Evolutionary conservation across 2,888 invertebrate species (phyloP).

Genomic region (Diplazon laetatorius): DNA sequence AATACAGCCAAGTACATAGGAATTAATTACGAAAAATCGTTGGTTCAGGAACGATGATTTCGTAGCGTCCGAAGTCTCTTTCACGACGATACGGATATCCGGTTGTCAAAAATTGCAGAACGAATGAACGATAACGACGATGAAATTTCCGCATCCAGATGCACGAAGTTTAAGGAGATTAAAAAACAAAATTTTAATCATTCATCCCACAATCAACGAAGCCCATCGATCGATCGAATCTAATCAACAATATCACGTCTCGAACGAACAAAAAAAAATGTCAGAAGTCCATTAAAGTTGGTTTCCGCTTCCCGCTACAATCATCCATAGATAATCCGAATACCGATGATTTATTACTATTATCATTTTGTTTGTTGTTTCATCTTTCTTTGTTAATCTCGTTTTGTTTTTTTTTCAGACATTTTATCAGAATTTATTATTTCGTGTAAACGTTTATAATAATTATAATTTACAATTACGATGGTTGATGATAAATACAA

Average conservation of each 20-base stretch:
- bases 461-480: slow-evolving; percentile 83
- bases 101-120: slow-evolving; percentile 6
- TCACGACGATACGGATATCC: not conserved
- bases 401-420: slow-evolving; percentile 77
- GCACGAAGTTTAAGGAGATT: not conserved
- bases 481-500: slow-evolving; percentile 83
- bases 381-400: slow-evolving; percentile 58
- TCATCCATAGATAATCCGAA: slow-evolving; percentile 42
- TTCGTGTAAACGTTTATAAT: slow-evolving; percentile 83
- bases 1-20: slow-evolving; percentile 25
- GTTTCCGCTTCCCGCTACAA: not conserved
- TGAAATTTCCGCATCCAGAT: slow-evolving; percentile 2
- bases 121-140: slow-evolving; percentile 23
- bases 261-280: not conserved
- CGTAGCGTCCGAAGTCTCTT: not conserved
- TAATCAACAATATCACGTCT: slow-evolving; percentile 1
- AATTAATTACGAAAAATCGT: not conserved
- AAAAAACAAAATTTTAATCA: too few species aligned
- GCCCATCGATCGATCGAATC: not conserved
- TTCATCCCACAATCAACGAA: slow-evolving; percentile 23
- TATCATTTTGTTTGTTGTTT: slow-evolving; percentile 16
- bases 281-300: not conserved
- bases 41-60: slow-evolving; percentile 12
- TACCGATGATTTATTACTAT: not conserved
- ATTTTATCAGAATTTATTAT: slow-evolving; percentile 83